These are phyloP conservation scores for Heliconius melpomene DNA, from an alignment of 1,140 invertebrate species.

Conservation along the genomic window DNA sequence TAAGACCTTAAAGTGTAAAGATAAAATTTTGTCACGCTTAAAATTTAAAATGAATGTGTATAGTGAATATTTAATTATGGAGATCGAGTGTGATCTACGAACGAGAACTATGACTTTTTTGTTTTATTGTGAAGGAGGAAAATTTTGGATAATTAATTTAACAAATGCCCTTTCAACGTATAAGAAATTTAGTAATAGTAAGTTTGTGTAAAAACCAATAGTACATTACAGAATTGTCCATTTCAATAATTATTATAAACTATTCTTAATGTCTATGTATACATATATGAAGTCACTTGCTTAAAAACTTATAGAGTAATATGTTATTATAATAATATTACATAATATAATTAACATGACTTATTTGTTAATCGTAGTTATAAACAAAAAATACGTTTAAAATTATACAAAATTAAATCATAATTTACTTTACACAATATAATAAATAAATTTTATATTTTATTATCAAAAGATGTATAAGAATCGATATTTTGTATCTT, in stretches of 20 bases:
- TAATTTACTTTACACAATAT: too few species aligned
- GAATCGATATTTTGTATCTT: too few species aligned
- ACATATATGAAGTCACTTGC: too few species aligned
- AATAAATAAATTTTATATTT: too few species aligned
- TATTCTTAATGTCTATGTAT: too few species aligned
- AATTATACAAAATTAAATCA: too few species aligned
- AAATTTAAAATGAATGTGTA: constrained; percentile 49
- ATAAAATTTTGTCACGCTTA: constrained; percentile 49
- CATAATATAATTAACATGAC: not conserved
- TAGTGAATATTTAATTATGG: constrained; percentile 48
- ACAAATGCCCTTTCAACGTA: not conserved
- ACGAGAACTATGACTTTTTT: constrained; percentile 37
- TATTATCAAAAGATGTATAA: too few species aligned
- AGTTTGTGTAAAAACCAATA: not conserved
- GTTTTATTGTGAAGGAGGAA: constrained; percentile 16
- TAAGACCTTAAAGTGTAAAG: constrained; percentile 49
- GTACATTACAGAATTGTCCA: too few species aligned
- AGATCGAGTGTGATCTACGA: constrained; percentile 55
- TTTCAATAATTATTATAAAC: too few species aligned
- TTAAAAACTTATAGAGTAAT: too few species aligned
- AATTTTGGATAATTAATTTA: constrained; percentile 25
- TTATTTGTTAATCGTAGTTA: not conserved
- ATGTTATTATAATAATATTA: not conserved
- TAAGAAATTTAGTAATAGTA: constrained; percentile 20
- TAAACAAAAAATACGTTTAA: too few species aligned